These are phyloP conservation scores for Pseudomyrmex sp. DNA, from an alignment of 1,140 invertebrate genomes.

Conservation along the genomic window DNA sequence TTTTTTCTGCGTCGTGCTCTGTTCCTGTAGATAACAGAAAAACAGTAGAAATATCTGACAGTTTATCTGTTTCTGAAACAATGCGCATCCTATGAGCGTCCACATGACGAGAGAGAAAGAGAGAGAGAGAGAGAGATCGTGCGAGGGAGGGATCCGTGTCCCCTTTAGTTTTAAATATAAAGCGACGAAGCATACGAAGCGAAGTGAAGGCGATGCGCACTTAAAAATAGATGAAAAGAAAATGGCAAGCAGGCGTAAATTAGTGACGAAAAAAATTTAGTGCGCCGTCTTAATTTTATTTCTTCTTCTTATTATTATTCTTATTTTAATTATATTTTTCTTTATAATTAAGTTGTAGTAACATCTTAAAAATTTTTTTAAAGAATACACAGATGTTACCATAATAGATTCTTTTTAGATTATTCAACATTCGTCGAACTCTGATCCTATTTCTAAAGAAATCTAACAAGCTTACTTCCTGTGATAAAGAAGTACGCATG, in stretches of 20 bases:
- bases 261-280: neutral
- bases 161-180: conserved; percentile 69
- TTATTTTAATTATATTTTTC: neutral
- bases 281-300: neutral
- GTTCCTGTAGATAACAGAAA: conserved; percentile 65
- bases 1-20: conserved; percentile 39
- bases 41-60: conserved; percentile 51
- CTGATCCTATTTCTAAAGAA: too few species aligned
- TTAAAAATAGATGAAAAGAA: conserved; percentile 51
- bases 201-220: conserved; percentile 16
- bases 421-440: too few species aligned
- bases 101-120: neutral
- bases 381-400: too few species aligned
- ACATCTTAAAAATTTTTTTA: too few species aligned
- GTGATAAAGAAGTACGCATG: too few species aligned
- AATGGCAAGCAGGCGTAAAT: neutral
- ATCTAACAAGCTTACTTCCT: too few species aligned
- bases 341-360: too few species aligned
- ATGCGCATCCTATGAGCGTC: neutral
- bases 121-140: neutral
- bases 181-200: conserved; percentile 32
- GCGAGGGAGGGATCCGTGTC: neutral
- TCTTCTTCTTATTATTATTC: neutral
- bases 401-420: too few species aligned
- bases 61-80: conserved; percentile 52